A percentile compares a stretch with the other conserved stretches of the same genome.
Evolutionary conservation across 2,888 invertebrate species (phyloP).

Genomic region (Xylota segnis): DNA sequence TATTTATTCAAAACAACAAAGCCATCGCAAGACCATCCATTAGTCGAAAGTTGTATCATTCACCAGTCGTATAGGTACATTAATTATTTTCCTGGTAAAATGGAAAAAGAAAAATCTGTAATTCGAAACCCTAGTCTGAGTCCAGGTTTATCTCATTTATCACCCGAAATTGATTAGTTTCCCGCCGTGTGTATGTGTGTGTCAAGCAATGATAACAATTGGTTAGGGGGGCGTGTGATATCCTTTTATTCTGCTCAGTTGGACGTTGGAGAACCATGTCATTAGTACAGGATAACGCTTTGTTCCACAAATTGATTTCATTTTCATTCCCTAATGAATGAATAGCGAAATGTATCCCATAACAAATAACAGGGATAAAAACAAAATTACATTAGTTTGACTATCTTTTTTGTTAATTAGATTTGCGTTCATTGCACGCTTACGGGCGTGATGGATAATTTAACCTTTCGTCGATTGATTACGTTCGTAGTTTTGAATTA

Average conservation of each 20-base stretch:
- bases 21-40: too few species aligned
- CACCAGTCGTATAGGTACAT: not conserved
- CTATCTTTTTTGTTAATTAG: conserved; percentile 48
- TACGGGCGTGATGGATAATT: conserved; percentile 27
- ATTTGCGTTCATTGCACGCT: conserved; percentile 20
- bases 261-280: conserved; percentile 17
- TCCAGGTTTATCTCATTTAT: conserved; percentile 57
- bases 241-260: conserved; percentile 13
- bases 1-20: too few species aligned
- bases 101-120: not conserved
- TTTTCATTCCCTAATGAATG: conserved; percentile 46
- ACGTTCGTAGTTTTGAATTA: conserved; percentile 36
- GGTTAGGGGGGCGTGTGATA: conserved; percentile 30
- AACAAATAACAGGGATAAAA: conserved; percentile 41
- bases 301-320: conserved; percentile 40
- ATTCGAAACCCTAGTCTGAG: conserved; percentile 8
- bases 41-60: not conserved
- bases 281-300: conserved; percentile 51
- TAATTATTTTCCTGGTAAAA: not conserved
- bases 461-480: conserved; percentile 42
- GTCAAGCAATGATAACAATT: conserved; percentile 38
- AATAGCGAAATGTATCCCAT: conserved; percentile 13
- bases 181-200: conserved; percentile 3
- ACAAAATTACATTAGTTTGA: conserved; percentile 40
- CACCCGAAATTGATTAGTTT: conserved; percentile 65